These are phyloP conservation scores for Malaclemys terrapin DNA, from an alignment of 2,113 vertebrate genomes.

Conservation along the genomic window DNA sequence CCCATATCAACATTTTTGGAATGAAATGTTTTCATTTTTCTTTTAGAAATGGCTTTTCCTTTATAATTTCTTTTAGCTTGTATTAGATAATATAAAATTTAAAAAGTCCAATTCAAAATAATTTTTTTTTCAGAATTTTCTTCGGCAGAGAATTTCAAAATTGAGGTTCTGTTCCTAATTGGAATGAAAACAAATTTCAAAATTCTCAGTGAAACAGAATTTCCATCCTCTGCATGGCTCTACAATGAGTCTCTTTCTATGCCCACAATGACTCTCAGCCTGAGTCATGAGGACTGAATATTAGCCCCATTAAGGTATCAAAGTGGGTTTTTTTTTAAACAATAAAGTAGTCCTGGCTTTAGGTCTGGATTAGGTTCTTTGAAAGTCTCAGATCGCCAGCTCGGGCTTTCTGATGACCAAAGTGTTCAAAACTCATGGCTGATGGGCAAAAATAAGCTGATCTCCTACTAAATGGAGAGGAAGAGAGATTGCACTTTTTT, in stretches of 20 bases:
- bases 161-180: conserved; percentile 57
- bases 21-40: conserved; percentile 63
- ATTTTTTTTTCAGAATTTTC: conserved; percentile 61
- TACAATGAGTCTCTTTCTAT: not conserved
- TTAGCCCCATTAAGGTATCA: not conserved
- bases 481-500: not conserved
- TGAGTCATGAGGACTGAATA: not conserved
- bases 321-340: not conserved
- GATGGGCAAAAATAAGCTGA: not conserved
- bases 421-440: rapidly evolving
- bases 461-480: not conserved
- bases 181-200: conserved; percentile 56
- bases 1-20: conserved; percentile 61
- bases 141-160: conserved; percentile 19
- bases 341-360: not conserved
- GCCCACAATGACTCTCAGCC: not conserved
- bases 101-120: conserved; percentile 74
- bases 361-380: not conserved
- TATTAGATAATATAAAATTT: too few species aligned
- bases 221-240: not conserved
- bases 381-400: not conserved
- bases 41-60: conserved; percentile 72
- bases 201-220: not conserved
- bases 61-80: conserved; percentile 44
- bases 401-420: not conserved